phyloP scores from a whole-genome alignment of 2,113 vertebrate genomes.

The Cyrtonyx montezumae region DNA sequence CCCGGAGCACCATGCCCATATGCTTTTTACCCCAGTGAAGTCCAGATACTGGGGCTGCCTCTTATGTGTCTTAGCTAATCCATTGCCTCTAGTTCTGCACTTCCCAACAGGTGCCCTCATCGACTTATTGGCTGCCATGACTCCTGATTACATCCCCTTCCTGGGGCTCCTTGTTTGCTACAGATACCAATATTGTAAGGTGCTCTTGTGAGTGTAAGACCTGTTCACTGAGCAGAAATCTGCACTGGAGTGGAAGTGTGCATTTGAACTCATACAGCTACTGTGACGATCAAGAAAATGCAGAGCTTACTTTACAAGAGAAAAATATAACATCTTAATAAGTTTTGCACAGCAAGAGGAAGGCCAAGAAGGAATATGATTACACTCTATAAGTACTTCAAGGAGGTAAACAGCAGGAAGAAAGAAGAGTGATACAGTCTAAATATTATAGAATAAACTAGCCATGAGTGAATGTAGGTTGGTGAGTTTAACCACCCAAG shows the following conservation, averaged over 20 bases:
- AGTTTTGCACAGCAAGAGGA: background rate
- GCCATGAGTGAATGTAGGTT: background rate
- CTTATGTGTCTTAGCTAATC: background rate
- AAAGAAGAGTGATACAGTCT: background rate
- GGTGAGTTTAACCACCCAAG: background rate
- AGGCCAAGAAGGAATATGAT: background rate
- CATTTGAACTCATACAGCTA: background rate
- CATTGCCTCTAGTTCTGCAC: background rate
- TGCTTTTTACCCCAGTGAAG: background rate
- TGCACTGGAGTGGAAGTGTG: background rate
- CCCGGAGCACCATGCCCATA: background rate
- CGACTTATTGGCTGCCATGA: background rate
- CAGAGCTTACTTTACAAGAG: background rate
- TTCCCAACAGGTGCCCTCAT: background rate
- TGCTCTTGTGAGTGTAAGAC: background rate
- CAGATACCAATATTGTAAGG: accelerated
- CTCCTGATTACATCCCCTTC: background rate
- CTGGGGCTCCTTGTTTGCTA: background rate
- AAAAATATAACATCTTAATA: background rate
- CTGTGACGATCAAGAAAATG: background rate
- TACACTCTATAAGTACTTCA: background rate
- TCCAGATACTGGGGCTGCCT: background rate
- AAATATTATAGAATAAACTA: background rate
- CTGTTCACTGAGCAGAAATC: background rate
- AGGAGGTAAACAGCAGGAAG: background rate